phyloP scores from a whole-genome alignment of 2,888 invertebrate species.

The Cerastoderma edule region DNA sequence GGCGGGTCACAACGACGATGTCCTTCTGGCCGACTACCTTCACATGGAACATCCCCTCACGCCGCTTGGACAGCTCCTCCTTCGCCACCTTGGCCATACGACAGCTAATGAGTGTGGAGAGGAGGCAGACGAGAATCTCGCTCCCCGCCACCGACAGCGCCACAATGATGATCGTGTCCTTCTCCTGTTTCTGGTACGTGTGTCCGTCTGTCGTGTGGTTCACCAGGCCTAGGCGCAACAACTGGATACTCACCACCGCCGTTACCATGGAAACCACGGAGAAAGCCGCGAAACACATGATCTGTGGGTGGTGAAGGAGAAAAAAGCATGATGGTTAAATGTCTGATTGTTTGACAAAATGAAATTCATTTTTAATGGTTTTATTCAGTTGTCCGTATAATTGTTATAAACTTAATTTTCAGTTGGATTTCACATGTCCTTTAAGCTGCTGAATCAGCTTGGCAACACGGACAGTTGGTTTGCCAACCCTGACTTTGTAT shows the following conservation, averaged over 20 bases:
- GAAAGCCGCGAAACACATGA: constrained; percentile 84
- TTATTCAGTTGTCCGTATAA: too few species aligned
- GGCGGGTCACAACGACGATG: constrained; percentile 81
- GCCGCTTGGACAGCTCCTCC: constrained; percentile 81
- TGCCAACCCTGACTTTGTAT: too few species aligned
- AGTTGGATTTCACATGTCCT: too few species aligned
- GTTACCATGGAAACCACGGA: constrained; percentile 83
- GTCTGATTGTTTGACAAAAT: too few species aligned
- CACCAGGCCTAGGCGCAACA: constrained; percentile 83
- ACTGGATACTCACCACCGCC: constrained; percentile 83
- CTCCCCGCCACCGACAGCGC: constrained; percentile 81
- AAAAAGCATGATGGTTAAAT: too few species aligned
- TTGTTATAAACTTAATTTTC: too few species aligned
- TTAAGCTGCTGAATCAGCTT: too few species aligned
- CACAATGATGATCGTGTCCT: constrained; percentile 81
- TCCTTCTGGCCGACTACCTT: constrained; percentile 84
- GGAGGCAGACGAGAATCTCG: constrained; percentile 82
- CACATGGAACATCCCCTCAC: constrained; percentile 83
- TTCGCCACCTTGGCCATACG: constrained; percentile 82
- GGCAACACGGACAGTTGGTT: too few species aligned
- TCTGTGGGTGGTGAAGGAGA: too few species aligned
- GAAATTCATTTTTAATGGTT: too few species aligned
- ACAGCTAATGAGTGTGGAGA: constrained; percentile 82
- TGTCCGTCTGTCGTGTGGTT: constrained; percentile 84
- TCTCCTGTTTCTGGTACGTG: constrained; percentile 83